These are phyloP conservation scores for Stichodactyla helianthus DNA, from an alignment of 64 coral and sea anemone species.

Conservation along the genomic window DNA sequence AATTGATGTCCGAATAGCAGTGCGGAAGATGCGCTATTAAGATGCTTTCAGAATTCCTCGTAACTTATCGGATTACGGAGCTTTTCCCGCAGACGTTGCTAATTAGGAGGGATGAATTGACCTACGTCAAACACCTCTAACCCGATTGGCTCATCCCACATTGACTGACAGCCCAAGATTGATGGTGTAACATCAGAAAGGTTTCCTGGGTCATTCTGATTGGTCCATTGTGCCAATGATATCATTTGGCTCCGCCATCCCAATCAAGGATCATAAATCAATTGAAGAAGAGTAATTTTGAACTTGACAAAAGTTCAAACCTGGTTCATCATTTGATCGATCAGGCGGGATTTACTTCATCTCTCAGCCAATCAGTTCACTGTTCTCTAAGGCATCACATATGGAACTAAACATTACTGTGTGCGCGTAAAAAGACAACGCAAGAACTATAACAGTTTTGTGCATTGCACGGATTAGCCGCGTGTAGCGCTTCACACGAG, in stretches of 20 bases:
- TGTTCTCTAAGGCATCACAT: not conserved
- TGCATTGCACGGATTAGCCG: no score
- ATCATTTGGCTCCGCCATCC: slow-evolving; percentile 6
- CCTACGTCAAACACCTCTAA: slow-evolving; percentile 43
- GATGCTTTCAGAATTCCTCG: slow-evolving; percentile 37
- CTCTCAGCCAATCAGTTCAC: not conserved
- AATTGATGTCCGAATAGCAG: slow-evolving; percentile 45
- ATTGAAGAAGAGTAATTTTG: not conserved
- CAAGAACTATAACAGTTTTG: not conserved
- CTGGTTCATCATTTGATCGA: slow-evolving; percentile 21
- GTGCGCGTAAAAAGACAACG: not conserved
- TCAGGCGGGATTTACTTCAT: not conserved
- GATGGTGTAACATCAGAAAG: slow-evolving; percentile 47
- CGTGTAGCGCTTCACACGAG: no score
- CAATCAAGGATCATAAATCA: slow-evolving; percentile 35
- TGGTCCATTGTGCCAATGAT: slow-evolving; percentile 7
- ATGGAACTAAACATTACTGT: not conserved
- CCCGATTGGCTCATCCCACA: slow-evolving; percentile 51
- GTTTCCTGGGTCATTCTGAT: not conserved
- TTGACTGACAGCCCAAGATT: slow-evolving; percentile 65
- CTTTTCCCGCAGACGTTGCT: slow-evolving; percentile 54
- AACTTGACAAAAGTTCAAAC: slow-evolving; percentile 19
- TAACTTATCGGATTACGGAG: slow-evolving; percentile 83
- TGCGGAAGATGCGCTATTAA: slow-evolving; percentile 16
- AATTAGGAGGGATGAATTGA: slow-evolving; percentile 66